Base-by-base conservation (phyloP, 2,888 invertebrate genomes). In the Apamea anceps region DNA sequence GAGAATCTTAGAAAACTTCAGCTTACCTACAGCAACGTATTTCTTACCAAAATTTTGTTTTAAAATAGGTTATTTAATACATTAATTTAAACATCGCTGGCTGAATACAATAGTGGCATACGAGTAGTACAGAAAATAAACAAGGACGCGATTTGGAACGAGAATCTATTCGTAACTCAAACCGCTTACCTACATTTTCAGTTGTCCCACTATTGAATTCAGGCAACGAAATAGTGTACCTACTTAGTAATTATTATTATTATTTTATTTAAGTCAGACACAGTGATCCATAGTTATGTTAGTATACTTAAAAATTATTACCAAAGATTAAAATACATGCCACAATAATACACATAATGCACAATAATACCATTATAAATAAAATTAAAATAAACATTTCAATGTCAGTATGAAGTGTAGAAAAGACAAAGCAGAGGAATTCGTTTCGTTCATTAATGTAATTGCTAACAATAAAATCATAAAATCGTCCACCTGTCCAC, bases 401-500 rank as follows among this genome's bases (percentile, higher is more conserved):
- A 45, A 68, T 54, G 62, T 13, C 51, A 54, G 54, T 21, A 54
- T 32, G n/a, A 80, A 45, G 6, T 28, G 37, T 60, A 28, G n/a
- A 60, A 8, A 32, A 3, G 25, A 25, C 4, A 21, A n/a, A 32
- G 25, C 12, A 10, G 18, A 12, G 21, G 13, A 28, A 32, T 78
- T 48, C 18, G 12, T 37, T 78, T 25, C 10, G 12, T 60, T 67
- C 32, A 62, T 71, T 28, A 68, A 83, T 57, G 48, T 57, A n/a
- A 57, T 82, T 57, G 25, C 25, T 42, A 68, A 77, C 62, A 76
- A 51, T 67, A 15, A 76, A 82, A 66, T 67, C 37, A 67, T 76
- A 54, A 76, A 67, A 32, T 6, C 37, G 28, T 32, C 37, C 28
- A 57, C 54, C 45, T 82, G 54, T 54, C 28, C 37, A 54, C 70